These are phyloP conservation scores for Egretta garzetta DNA, from an alignment of 2,113 vertebrate species.

Conservation along the genomic window DNA sequence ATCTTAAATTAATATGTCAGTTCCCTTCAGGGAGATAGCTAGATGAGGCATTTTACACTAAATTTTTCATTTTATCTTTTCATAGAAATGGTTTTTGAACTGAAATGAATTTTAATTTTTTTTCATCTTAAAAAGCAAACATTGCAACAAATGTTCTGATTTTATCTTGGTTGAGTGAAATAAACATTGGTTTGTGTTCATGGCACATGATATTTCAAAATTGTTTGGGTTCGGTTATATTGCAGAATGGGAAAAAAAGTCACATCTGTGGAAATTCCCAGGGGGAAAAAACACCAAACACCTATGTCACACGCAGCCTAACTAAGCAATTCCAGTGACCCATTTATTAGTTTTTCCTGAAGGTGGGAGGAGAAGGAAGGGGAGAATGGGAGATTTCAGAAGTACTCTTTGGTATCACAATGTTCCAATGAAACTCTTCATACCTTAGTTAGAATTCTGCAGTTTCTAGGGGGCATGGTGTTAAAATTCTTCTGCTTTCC, in stretches of 20 bases:
- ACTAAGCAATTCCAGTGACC: not conserved
- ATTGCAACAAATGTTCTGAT: not conserved
- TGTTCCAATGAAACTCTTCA: not conserved
- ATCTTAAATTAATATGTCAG: not conserved
- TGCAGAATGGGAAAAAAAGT: not conserved
- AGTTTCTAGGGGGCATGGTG: not conserved
- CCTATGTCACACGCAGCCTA: not conserved
- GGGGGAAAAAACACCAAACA: not conserved
- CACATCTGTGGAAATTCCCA: not conserved
- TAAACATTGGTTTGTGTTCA: not conserved
- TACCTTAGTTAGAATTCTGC: not conserved
- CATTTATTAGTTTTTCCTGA: not conserved
- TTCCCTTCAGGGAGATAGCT: not conserved
- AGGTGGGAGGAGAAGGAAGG: not conserved
- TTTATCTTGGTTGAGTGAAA: not conserved
- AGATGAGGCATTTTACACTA: not conserved
- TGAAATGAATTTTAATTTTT: not conserved
- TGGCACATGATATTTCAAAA: not conserved
- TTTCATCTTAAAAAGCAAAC: not conserved
- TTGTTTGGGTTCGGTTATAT: not conserved
- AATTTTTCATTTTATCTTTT: not conserved
- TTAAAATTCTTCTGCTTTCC: not conserved
- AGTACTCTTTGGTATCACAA: not conserved
- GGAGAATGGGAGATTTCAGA: not conserved
- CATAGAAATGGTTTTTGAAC: not conserved